Evolutionary conservation across 2,797 vertebrate species (phyloP).

Genomic region (Megalops cyprinoides): DNA sequence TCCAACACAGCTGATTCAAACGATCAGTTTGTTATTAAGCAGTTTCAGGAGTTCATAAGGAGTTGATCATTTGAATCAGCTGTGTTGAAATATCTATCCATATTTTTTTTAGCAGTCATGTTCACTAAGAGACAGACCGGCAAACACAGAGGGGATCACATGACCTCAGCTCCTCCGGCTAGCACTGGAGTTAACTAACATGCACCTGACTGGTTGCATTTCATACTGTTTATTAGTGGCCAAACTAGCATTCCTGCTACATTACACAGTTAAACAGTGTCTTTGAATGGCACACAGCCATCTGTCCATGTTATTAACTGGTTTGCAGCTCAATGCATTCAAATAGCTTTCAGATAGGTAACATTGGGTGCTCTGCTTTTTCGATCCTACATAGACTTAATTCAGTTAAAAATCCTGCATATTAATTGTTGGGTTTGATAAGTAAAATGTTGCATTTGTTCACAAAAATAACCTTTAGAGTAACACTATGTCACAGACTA

Average conservation of each 20-base stretch:
- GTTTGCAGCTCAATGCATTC: background rate
- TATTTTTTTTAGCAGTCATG: too few relatives aligned
- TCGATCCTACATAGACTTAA: too few relatives aligned
- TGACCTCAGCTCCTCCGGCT: too few relatives aligned
- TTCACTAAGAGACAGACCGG: background rate
- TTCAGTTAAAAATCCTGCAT: too few relatives aligned
- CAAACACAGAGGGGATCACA: background rate
- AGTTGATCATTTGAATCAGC: too few relatives aligned
- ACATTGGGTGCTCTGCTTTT: too few relatives aligned
- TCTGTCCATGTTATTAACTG: background rate
- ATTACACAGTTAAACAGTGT: background rate
- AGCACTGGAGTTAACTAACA: background rate
- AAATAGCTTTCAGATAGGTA: too few relatives aligned
- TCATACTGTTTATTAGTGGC: background rate
- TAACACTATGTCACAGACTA: background rate
- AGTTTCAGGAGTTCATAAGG: too few relatives aligned
- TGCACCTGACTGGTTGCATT: background rate
- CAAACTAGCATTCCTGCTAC: background rate
- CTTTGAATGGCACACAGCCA: background rate
- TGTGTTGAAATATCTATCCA: too few relatives aligned
- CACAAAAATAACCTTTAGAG: background rate
- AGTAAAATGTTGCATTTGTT: background rate
- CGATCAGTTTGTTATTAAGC: too few relatives aligned
- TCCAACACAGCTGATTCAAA: too few relatives aligned
- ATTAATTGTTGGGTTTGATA: too few relatives aligned